A percentile compares a stretch with the other conserved stretches of the same genome.
phyloP scores from a whole-genome alignment of 2,113 vertebrate species.

The Oceanites oceanicus region DNA sequence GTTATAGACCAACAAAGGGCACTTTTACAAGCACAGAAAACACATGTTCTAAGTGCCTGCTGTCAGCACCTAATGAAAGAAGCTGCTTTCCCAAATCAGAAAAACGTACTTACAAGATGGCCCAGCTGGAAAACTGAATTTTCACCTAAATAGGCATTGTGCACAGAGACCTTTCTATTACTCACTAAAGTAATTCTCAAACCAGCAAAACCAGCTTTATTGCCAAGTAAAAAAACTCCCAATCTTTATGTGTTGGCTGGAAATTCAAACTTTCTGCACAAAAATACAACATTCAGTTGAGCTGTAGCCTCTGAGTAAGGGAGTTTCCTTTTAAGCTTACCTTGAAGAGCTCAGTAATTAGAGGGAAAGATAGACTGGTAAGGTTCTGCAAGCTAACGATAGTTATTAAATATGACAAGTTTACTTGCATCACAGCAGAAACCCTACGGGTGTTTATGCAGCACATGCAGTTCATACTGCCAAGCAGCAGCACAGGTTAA shows the following conservation, averaged over 20 bases:
- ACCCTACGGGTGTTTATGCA: fast-evolving
- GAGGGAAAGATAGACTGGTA: not conserved
- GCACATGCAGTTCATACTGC: not conserved
- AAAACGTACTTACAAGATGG: not conserved
- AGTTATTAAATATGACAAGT: not conserved
- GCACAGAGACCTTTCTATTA: not conserved
- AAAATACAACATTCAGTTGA: not conserved
- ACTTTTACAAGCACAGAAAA: not conserved
- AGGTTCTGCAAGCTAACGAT: not conserved
- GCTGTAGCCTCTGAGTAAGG: not conserved
- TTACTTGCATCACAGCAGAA: not conserved
- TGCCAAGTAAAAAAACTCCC: not conserved
- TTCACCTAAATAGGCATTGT: not conserved
- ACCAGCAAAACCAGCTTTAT: not conserved
- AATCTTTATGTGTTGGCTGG: not conserved
- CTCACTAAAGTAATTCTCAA: not conserved
- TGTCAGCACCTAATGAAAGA: not conserved
- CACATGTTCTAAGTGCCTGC: not conserved
- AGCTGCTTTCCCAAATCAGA: not conserved
- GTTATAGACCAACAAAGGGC: not conserved
- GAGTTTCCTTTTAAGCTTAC: not conserved
- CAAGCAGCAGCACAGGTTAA: not conserved
- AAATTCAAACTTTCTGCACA: not conserved
- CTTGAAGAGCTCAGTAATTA: not conserved
- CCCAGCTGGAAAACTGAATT: not conserved